phyloP scores from a whole-genome alignment of 2,888 invertebrate genomes.

The Hypena proboscidalis region DNA sequence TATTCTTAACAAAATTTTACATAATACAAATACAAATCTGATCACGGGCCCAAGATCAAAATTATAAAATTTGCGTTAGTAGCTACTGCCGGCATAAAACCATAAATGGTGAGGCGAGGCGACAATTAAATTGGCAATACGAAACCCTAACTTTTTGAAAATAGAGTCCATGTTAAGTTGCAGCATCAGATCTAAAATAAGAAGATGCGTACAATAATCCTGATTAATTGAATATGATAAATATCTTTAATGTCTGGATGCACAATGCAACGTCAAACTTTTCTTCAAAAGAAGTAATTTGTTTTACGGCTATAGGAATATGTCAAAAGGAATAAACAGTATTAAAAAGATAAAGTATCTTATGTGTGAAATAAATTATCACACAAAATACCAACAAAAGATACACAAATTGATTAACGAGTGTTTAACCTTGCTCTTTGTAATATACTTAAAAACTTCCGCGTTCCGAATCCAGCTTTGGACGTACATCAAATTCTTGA shows the following conservation, averaged over 20 bases:
- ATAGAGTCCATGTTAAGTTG: too few species aligned
- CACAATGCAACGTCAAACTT: background rate
- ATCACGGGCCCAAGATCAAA: too few species aligned
- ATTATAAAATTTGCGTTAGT: too few species aligned
- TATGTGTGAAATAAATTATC: slow-evolving; percentile 23
- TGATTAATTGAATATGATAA: slow-evolving; percentile 9
- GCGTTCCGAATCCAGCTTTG: slow-evolving; percentile 31
- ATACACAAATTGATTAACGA: slow-evolving; percentile 39
- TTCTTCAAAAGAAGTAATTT: background rate
- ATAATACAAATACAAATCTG: too few species aligned
- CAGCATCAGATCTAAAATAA: too few species aligned
- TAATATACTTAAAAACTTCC: slow-evolving; percentile 46
- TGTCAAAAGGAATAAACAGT: background rate
- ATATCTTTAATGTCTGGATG: slow-evolving; percentile 1
- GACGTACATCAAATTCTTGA: slow-evolving; percentile 45
- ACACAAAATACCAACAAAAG: slow-evolving; percentile 17
- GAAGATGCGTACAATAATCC: slow-evolving; percentile 9
- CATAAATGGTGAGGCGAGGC: too few species aligned
- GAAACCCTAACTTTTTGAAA: too few species aligned
- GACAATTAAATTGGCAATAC: too few species aligned
- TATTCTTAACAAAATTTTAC: too few species aligned
- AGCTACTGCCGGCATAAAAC: too few species aligned
- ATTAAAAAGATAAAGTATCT: slow-evolving; percentile 13
- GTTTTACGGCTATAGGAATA: background rate
- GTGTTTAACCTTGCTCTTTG: slow-evolving; percentile 44